Evolutionary conservation across 2,888 invertebrate species (phyloP).

Genomic region (Ypsolopha scabrella): DNA sequence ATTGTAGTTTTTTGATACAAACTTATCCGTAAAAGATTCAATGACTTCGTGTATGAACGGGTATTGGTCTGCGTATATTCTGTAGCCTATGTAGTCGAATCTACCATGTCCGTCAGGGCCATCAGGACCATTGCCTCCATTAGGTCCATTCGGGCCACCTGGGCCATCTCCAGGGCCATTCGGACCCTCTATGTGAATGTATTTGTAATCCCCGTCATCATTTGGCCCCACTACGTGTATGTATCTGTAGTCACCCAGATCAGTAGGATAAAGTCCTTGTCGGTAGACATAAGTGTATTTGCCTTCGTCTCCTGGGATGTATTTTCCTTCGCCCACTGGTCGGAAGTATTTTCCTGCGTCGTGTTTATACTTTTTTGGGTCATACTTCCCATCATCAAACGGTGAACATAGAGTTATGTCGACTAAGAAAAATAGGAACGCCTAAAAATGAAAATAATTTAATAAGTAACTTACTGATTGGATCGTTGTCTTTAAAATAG

Average conservation of each 20-base stretch:
- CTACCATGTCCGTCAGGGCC: slow-evolving; percentile 21
- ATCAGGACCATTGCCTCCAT: slow-evolving; percentile 14
- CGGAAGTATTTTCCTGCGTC: slow-evolving; percentile 58
- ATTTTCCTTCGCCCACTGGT: slow-evolving; percentile 59
- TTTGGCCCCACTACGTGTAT: slow-evolving; percentile 47
- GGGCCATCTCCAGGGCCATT: slow-evolving; percentile 9
- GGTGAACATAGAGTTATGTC: slow-evolving; percentile 27
- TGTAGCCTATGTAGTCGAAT: slow-evolving; percentile 34
- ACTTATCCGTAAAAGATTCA: slow-evolving; percentile 35
- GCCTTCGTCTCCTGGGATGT: slow-evolving; percentile 64
- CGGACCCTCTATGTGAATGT: slow-evolving; percentile 9
- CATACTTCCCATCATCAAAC: slow-evolving; percentile 38
- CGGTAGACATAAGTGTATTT: slow-evolving; percentile 58
- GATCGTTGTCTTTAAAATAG: neutral
- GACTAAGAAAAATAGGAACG: neutral
- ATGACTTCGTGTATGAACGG: slow-evolving; percentile 49
- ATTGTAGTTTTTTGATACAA: slow-evolving; percentile 36
- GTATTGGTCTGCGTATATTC: slow-evolving; percentile 44
- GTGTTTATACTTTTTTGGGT: slow-evolving; percentile 33
- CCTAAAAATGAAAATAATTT: neutral
- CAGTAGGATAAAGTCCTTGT: slow-evolving; percentile 37
- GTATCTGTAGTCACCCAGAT: slow-evolving; percentile 63
- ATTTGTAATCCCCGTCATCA: neutral
- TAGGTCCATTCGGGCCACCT: slow-evolving; percentile 24
- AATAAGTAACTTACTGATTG: neutral